A percentile compares a stretch with the other conserved stretches of the same genome.
These are phyloP conservation scores for Oligia strigilis DNA, from an alignment of 2,888 invertebrate genomes.

Conservation along the genomic window DNA sequence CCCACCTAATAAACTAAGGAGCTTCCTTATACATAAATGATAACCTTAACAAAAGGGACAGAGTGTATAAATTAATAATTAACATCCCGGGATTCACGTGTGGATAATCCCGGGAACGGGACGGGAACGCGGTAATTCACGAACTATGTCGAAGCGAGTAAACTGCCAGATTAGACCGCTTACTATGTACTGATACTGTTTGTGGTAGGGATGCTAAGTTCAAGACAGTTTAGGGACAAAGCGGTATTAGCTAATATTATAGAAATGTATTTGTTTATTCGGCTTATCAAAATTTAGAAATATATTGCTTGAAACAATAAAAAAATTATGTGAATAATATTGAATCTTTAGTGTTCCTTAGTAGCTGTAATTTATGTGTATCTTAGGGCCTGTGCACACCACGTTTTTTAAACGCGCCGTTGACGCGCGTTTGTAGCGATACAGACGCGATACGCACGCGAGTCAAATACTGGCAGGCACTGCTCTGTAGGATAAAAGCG, in stretches of 20 bases:
- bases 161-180: slow-evolving; percentile 55
- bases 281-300: too few relatives aligned
- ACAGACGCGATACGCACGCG: too few relatives aligned
- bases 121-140: slow-evolving; percentile 49
- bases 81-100: slow-evolving; percentile 50
- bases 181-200: slow-evolving; percentile 45
- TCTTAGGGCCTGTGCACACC: too few relatives aligned
- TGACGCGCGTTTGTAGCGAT: too few relatives aligned
- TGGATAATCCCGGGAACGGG: slow-evolving; percentile 49
- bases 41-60: slow-evolving; percentile 49
- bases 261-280: neutral
- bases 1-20: slow-evolving; percentile 42
- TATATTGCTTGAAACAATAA: too few relatives aligned
- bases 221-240: neutral
- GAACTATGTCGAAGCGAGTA: slow-evolving; percentile 58
- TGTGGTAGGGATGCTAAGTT: slow-evolving; percentile 19
- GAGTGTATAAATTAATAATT: slow-evolving; percentile 60
- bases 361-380: too few relatives aligned
- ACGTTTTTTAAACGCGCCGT: too few relatives aligned
- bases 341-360: too few relatives aligned
- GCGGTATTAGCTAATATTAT: neutral
- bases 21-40: slow-evolving; percentile 57
- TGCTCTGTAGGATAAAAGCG: too few relatives aligned
- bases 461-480: too few relatives aligned
- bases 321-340: too few relatives aligned